phyloP scores from a whole-genome alignment of 1,140 invertebrate species.

The Laodelphax striatellus region DNA sequence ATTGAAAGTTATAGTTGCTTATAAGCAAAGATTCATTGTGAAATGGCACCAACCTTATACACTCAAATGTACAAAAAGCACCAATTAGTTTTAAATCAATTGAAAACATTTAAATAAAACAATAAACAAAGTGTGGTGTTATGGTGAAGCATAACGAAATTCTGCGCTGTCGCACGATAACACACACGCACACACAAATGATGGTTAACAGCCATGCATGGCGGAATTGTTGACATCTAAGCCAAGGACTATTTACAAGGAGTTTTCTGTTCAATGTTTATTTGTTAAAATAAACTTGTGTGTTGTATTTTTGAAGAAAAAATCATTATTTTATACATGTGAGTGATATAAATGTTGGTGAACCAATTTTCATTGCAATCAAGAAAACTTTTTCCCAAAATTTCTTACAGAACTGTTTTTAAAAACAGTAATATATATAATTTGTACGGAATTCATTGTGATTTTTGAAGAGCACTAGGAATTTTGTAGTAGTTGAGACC shows the following conservation, averaged over 20 bases:
- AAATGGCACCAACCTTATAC: slow-evolving; percentile 14
- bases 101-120: not conserved
- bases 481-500: too few relatives aligned
- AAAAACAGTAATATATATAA: too few relatives aligned
- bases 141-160: not conserved
- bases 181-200: not conserved
- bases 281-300: slow-evolving; percentile 7
- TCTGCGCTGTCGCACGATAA: too few relatives aligned
- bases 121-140: not conserved
- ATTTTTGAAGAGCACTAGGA: too few relatives aligned
- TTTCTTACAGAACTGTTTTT: too few relatives aligned
- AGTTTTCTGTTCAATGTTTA: slow-evolving; percentile 2
- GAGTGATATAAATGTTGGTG: slow-evolving; percentile 10
- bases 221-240: not conserved
- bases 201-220: not conserved
- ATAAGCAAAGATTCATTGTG: not conserved
- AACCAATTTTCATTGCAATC: not conserved
- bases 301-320: not conserved
- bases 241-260: slow-evolving; percentile 11
- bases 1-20: too few relatives aligned
- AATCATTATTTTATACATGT: not conserved
- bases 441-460: too few relatives aligned
- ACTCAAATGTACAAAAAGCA: slow-evolving; percentile 15
- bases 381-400: too few relatives aligned
- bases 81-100: not conserved